These are phyloP conservation scores for Caenorhabditis inopinata DNA, from an alignment of 1,140 invertebrate genomes.

Conservation along the genomic window DNA sequence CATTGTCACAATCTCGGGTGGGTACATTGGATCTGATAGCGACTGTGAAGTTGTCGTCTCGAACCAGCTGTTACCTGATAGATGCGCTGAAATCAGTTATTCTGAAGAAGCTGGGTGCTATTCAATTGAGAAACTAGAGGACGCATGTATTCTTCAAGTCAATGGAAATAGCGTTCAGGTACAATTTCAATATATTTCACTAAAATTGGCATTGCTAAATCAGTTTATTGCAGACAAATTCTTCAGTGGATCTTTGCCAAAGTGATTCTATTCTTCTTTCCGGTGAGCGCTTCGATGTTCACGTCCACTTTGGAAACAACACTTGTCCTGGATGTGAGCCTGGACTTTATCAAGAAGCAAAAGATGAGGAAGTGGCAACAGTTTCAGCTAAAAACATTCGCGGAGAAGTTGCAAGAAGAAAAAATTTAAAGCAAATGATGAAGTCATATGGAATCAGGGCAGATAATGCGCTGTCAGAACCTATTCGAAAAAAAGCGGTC, in stretches of 20 bases:
- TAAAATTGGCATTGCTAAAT: too few relatives aligned
- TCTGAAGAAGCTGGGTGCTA: not conserved
- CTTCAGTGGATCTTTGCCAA: not conserved
- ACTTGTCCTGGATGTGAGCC: conserved; percentile 47
- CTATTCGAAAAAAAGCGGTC: not conserved
- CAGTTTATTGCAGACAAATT: not conserved
- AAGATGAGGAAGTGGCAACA: not conserved
- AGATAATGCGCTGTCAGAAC: not conserved
- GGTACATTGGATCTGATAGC: conserved; percentile 30
- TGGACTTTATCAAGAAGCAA: not conserved
- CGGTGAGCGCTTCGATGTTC: conserved; percentile 17
- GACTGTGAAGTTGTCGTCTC: conserved; percentile 28
- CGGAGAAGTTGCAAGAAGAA: conserved; percentile 23
- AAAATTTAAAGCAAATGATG: conserved; percentile 23
- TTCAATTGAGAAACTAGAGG: not conserved
- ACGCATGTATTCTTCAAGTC: conserved; percentile 14
- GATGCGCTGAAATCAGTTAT: conserved; percentile 8
- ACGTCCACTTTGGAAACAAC: conserved; percentile 41
- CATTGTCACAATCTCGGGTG: conserved; percentile 45
- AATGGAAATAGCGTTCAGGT: not conserved
- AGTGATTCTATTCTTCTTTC: not conserved
- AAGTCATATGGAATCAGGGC: not conserved
- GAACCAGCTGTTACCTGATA: not conserved
- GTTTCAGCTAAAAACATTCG: not conserved
- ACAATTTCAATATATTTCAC: too few relatives aligned